A percentile compares a stretch with the other conserved stretches of the same genome.
phyloP scores from a whole-genome alignment of 2,888 invertebrate genomes.

The Pollenia labialis region DNA sequence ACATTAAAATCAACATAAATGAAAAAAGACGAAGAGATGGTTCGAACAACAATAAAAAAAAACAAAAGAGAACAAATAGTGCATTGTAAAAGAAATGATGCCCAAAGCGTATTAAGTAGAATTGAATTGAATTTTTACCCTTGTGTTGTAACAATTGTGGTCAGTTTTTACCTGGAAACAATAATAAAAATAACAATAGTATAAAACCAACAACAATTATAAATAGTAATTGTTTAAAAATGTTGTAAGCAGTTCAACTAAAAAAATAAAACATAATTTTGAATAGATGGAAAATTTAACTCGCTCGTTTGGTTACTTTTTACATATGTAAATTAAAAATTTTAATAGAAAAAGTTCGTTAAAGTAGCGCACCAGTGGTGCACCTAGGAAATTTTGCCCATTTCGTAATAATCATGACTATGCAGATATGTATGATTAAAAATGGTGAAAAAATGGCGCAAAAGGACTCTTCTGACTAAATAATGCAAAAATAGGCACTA shows the following conservation, averaged over 20 bases:
- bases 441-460: no score
- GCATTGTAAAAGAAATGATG: conserved; percentile 58
- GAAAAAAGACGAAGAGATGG: not conserved
- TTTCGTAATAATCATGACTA: no score
- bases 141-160: conserved; percentile 56
- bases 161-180: conserved; percentile 36
- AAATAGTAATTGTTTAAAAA: conserved; percentile 54
- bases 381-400: no score
- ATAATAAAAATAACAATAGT: conserved; percentile 19
- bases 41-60: not conserved
- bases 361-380: no score
- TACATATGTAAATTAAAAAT: no score
- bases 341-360: no score
- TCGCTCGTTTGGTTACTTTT: no score
- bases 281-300: not conserved
- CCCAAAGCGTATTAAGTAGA: conserved; percentile 66
- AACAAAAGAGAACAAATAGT: conserved; percentile 10
- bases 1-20: conserved; percentile 61
- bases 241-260: conserved; percentile 19
- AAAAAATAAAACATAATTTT: conserved; percentile 7
- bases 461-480: no score
- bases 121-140: conserved; percentile 66
- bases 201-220: conserved; percentile 16
- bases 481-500: no score
- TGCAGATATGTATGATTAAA: no score